phyloP scores from a whole-genome alignment of 2,888 invertebrate species.

The Parnassius smintheus region DNA sequence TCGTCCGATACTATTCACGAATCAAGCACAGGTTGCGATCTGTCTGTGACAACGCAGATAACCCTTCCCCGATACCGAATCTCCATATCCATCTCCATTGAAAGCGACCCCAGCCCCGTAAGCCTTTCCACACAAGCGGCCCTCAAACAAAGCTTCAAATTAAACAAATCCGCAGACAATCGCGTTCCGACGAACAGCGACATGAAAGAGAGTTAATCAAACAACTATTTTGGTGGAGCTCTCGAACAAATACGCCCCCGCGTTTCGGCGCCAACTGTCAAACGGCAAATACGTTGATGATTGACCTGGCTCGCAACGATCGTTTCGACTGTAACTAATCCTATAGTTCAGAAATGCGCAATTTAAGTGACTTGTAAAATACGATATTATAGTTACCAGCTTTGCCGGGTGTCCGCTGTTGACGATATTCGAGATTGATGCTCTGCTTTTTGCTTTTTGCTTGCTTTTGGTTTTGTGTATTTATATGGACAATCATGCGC shows the following conservation, averaged over 20 bases:
- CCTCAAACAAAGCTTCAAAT: constrained; percentile 78
- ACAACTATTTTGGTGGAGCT: constrained; percentile 59
- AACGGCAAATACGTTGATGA: constrained; percentile 66
- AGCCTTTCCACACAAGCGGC: constrained; percentile 71
- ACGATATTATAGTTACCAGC: constrained; percentile 42
- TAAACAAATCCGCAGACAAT: constrained; percentile 78
- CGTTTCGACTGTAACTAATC: constrained; percentile 55
- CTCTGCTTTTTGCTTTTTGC: no score
- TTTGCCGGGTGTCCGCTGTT: constrained; percentile 59
- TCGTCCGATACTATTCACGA: constrained; percentile 20
- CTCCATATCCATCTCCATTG: constrained; percentile 58
- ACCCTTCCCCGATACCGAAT: constrained; percentile 62
- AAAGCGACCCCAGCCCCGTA: constrained; percentile 47
- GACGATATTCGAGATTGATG: constrained; percentile 26
- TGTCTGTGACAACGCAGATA: constrained; percentile 66
- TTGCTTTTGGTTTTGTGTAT: no score
- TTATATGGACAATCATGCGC: no score
- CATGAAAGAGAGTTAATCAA: constrained; percentile 80
- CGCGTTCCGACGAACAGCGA: constrained; percentile 62
- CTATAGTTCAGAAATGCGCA: constrained; percentile 65
- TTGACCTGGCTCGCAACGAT: constrained; percentile 58
- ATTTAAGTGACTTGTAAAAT: constrained; percentile 57
- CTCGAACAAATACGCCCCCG: constrained; percentile 58
- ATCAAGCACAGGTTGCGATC: constrained; percentile 59
- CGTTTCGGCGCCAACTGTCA: constrained; percentile 59